Evolutionary conservation across 2,113 vertebrate genomes (phyloP).

Genomic region (Isichthys henryi): DNA sequence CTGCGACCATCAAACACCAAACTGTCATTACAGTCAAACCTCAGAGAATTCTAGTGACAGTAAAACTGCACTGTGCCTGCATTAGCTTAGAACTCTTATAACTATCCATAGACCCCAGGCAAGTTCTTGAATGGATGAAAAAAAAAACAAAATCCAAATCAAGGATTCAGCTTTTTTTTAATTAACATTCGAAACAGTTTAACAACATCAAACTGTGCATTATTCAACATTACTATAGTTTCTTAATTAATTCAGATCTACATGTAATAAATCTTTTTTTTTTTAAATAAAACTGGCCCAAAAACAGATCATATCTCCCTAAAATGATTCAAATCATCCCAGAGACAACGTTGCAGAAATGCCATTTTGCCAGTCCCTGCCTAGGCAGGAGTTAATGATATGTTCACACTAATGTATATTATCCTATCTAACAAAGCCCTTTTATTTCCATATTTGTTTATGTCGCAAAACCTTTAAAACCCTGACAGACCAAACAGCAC

Average conservation of each 20-base stretch:
- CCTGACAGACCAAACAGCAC: conserved; percentile 9
- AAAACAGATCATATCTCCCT: conserved; percentile 30
- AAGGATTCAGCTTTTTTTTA: conserved; percentile 37
- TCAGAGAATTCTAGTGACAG: not conserved
- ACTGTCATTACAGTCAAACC: not conserved
- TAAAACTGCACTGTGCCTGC: not conserved
- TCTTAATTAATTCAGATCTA: conserved; percentile 63
- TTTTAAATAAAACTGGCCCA: conserved; percentile 36
- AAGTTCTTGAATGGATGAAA: not conserved
- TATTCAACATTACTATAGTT: conserved; percentile 63
- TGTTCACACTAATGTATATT: conserved; percentile 16
- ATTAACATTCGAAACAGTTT: conserved; percentile 56
- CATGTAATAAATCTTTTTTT: conserved; percentile 52
- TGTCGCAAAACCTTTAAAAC: conserved; percentile 1
- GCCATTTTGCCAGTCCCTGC: conserved; percentile 14
- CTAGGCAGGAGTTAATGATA: conserved; percentile 24
- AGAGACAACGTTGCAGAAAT: conserved; percentile 8
- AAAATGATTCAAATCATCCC: conserved; percentile 31
- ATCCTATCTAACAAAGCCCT: conserved; percentile 16
- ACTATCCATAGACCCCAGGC: not conserved
- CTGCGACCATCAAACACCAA: not conserved
- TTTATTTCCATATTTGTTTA: not conserved
- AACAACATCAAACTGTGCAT: conserved; percentile 71
- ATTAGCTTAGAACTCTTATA: not conserved
- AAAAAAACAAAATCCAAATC: not conserved